Conservation (phyloP, 2,113 vertebrate genomes). For the Podiceps cristatus region DNA sequence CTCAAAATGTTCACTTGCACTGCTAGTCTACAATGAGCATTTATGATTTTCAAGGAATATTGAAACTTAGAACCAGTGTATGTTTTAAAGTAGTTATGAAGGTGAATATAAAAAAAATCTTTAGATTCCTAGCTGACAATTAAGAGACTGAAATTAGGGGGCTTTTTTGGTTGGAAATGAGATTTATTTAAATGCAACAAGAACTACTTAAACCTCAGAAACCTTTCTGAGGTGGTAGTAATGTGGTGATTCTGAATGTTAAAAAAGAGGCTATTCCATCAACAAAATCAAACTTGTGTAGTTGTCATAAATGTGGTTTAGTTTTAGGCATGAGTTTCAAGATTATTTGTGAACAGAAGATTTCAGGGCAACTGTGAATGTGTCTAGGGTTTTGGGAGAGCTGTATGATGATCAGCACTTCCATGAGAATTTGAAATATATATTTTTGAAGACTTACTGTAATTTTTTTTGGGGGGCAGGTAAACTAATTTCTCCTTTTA, state of each 20-base stretch:
- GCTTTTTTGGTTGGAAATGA: not conserved
- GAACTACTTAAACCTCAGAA: not conserved
- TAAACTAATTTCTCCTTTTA: not conserved
- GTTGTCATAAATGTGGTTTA: not conserved
- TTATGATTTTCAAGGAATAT: not conserved
- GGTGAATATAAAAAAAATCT: not conserved
- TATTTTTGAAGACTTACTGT: not conserved
- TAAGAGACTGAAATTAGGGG: not conserved
- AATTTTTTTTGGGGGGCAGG: not conserved
- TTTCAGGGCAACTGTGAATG: not conserved
- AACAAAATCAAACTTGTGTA: not conserved
- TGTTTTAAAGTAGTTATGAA: not conserved
- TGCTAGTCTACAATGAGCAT: not conserved
- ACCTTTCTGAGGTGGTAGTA: not conserved
- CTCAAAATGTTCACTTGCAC: not conserved
- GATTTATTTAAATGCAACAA: not conserved
- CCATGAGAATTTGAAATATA: not conserved
- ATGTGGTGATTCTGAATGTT: not conserved
- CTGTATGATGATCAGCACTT: not conserved
- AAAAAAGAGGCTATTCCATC: not conserved
- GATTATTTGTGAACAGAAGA: not conserved
- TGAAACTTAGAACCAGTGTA: not conserved
- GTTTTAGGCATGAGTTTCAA: not conserved
- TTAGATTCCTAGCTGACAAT: not conserved
- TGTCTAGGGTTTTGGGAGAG: not conserved